Conservation (phyloP, 2,113 vertebrate species). For the Dromas ardeola region DNA sequence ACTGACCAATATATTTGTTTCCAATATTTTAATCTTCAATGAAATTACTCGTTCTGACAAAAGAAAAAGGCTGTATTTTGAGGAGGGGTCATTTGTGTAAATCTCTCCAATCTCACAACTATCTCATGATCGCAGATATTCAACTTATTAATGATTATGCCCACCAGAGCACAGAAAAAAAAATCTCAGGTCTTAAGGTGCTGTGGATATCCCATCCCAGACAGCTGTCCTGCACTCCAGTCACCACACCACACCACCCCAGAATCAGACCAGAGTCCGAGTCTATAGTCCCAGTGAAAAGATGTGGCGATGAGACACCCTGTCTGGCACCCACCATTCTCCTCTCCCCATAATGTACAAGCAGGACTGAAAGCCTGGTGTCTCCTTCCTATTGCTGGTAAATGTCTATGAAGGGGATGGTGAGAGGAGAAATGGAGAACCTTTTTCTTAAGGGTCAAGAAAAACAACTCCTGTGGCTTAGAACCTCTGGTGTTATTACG, state of each 20-base stretch:
- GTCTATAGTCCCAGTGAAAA: background rate
- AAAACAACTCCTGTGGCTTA: background rate
- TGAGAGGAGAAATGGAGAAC: background rate
- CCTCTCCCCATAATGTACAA: background rate
- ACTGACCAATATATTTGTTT: background rate
- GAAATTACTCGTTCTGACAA: background rate
- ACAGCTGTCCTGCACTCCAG: background rate
- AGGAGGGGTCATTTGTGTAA: background rate
- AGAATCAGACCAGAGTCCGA: background rate
- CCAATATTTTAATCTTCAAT: background rate
- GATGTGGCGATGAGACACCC: rapidly evolving
- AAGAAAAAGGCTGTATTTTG: background rate
- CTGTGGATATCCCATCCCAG: background rate
- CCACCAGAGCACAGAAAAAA: background rate
- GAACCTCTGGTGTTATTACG: background rate
- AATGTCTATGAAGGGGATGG: background rate
- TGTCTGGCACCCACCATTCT: background rate
- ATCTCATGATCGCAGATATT: background rate
- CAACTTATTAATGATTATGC: background rate
- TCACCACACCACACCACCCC: background rate
- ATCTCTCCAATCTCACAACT: background rate
- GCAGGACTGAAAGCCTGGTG: background rate
- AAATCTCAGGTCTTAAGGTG: background rate
- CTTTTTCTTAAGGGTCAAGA: background rate
- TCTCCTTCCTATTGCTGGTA: background rate